Conservation (phyloP, 2,888 invertebrate genomes). For the Diaperis boleti region DNA sequence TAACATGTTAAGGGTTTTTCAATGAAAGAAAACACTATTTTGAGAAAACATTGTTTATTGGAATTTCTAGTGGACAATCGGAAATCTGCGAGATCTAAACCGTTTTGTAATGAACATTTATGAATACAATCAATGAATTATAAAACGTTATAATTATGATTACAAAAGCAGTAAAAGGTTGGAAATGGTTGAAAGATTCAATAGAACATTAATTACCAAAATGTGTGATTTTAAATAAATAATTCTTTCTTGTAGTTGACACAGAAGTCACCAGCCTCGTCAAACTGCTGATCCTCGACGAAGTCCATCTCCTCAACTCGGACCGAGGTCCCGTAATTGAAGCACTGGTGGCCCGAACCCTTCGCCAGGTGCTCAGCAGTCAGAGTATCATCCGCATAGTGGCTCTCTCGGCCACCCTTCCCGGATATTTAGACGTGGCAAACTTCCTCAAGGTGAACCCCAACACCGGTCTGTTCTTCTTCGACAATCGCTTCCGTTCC, state of each 20-base stretch:
- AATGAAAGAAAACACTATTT: too few relatives aligned
- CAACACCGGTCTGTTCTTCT: constrained; percentile 91
- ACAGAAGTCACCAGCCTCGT: constrained; percentile 91
- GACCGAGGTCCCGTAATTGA: constrained; percentile 98
- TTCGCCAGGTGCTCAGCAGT: constrained; percentile 91
- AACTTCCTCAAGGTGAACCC: constrained; percentile 94
- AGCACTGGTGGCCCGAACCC: constrained; percentile 94
- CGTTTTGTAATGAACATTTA: too few relatives aligned
- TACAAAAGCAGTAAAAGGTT: too few relatives aligned
- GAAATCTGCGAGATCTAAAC: too few relatives aligned
- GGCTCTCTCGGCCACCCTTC: constrained; percentile 96
- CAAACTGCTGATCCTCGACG: constrained; percentile 94
- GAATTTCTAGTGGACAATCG: too few relatives aligned
- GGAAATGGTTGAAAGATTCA: too few relatives aligned
- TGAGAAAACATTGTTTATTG: too few relatives aligned
- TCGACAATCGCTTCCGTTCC: constrained; percentile 93
- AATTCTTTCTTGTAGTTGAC: constrained; percentile 73
- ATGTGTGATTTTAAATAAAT: too few relatives aligned
- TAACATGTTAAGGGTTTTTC: too few relatives aligned
- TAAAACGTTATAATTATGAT: too few relatives aligned
- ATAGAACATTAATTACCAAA: too few relatives aligned
- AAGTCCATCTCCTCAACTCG: constrained; percentile 96
- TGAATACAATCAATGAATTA: too few relatives aligned
- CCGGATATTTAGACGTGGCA: constrained; percentile 97
- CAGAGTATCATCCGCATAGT: constrained; percentile 97